Base-by-base conservation (phyloP, 2,888 invertebrate species). In the Troides helena region DNA sequence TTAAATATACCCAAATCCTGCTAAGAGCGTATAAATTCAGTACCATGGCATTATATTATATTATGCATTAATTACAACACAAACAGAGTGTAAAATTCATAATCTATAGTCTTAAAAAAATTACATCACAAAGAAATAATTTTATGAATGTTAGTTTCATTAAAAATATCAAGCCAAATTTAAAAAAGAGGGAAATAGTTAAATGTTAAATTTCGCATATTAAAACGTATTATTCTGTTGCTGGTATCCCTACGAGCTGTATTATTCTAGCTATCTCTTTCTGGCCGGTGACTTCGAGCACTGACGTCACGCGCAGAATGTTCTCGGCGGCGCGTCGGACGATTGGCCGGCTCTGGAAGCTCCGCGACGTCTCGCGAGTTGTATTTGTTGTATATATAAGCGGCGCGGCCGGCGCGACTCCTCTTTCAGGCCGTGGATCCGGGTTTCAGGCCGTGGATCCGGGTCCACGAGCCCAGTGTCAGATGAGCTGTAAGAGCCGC, bases 361-460 rank as follows among this genome's bases (percentile, higher is more conserved):
- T 82, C 84, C 88, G 71, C 84, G 87, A 87, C 76, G 61, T 14
- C 85, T 87, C 88, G 81, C 69, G 75, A 75, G 71, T 62, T 70
- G 74, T 72, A 89, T 87, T 89, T 81, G 85, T 71, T 64, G 17
- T 60, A 67, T 70, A 70, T 70, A 70, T 43, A 70, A 70, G 67
- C 66, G 25, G 62, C 43, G 66, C 67, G 65, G 50, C 8, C 64
- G 69, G 50, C 72, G 74, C 72, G 77, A 72, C 67, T 75, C 72
- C 23, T 50, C 65, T n/a, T n/a, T n/a, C n/a, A n/a, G n/a, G n/a
- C n/a, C n/a, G n/a, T n/a, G n/a, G n/a, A n/a, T n/a, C n/a, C n/a
- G n/a, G n/a, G n/a, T n/a, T n/a, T n/a, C n/a, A n/a, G n/a, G n/a
- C n/a, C n/a, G n/a, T n/a, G n/a, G n/a, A n/a, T n/a, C n/a, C n/a